A percentile compares a stretch with the other conserved stretches of the same genome.
Conservation (phyloP, 2,113 vertebrate genomes). For the Rhinichthys klamathensis region DNA sequence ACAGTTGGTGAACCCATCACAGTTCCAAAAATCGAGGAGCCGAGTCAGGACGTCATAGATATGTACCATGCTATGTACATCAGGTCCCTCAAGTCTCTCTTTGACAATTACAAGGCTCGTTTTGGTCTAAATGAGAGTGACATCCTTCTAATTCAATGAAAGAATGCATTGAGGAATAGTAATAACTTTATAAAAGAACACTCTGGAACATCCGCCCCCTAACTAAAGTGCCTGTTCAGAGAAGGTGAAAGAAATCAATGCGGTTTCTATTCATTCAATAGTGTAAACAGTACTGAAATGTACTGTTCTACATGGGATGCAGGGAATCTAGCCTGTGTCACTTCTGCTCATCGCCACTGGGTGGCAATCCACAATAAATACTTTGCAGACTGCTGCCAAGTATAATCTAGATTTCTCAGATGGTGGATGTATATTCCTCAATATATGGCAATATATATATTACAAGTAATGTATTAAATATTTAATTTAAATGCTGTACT, state of each 20-base stretch:
- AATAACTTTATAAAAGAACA: neutral
- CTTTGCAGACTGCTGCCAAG: neutral
- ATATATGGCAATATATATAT: neutral
- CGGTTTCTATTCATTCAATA: conserved; percentile 7
- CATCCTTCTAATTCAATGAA: conserved; percentile 85
- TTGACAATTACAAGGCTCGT: conserved; percentile 89
- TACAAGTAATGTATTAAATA: neutral
- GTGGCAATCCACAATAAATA: conserved; percentile 19
- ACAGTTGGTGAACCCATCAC: conserved; percentile 96
- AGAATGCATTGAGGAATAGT: neutral
- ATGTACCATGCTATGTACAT: conserved; percentile 91
- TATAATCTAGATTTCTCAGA: conserved; percentile 1
- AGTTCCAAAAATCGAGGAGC: conserved; percentile 86
- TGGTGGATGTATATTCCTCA: neutral
- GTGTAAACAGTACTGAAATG: neutral
- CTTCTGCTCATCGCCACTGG: conserved; percentile 39
- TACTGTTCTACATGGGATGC: conserved; percentile 2
- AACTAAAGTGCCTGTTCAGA: conserved; percentile 13
- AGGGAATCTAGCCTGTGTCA: neutral
- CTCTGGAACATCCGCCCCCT: neutral
- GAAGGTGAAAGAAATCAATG: neutral
- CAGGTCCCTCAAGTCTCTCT: conserved; percentile 85
- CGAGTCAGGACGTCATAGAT: conserved; percentile 84
- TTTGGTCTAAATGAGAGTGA: conserved; percentile 87
- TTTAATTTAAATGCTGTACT: neutral